Conservation (phyloP, 2,113 vertebrate species). For the Chaetodon auriga region DNA sequence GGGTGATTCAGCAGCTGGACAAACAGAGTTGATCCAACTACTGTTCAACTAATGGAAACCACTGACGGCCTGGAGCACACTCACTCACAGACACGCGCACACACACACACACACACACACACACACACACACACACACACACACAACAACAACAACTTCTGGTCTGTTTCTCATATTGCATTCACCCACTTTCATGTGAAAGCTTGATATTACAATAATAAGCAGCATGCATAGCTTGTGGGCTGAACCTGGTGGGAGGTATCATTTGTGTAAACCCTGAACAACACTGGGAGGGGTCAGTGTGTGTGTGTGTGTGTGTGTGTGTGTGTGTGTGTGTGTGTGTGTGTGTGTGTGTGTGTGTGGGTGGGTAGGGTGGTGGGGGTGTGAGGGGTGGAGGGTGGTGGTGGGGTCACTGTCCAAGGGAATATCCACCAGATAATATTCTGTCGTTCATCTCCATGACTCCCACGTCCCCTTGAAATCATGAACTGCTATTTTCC, state of each 20-base stretch:
- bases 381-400: background rate
- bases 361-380: too few species aligned
- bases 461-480: too few species aligned
- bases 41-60: constrained; percentile 3
- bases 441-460: too few species aligned
- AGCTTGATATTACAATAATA: constrained; percentile 68
- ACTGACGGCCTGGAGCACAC: background rate
- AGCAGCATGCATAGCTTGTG: constrained; percentile 20
- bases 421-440: too few species aligned
- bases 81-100: background rate
- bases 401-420: too few species aligned
- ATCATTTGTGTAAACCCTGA: constrained; percentile 9
- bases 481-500: too few species aligned
- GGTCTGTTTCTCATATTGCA: constrained; percentile 61
- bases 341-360: too few species aligned
- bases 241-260: constrained; percentile 43
- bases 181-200: constrained; percentile 66
- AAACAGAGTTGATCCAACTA: constrained; percentile 2
- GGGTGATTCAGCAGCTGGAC: constrained; percentile 2
- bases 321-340: too few species aligned
- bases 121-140: constrained; percentile 26
- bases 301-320: too few species aligned
- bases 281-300: background rate
- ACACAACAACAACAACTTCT: constrained; percentile 43
- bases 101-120: background rate